These are phyloP conservation scores for Vireo altiloquus DNA, from an alignment of 2,113 vertebrate genomes.

Conservation along the genomic window DNA sequence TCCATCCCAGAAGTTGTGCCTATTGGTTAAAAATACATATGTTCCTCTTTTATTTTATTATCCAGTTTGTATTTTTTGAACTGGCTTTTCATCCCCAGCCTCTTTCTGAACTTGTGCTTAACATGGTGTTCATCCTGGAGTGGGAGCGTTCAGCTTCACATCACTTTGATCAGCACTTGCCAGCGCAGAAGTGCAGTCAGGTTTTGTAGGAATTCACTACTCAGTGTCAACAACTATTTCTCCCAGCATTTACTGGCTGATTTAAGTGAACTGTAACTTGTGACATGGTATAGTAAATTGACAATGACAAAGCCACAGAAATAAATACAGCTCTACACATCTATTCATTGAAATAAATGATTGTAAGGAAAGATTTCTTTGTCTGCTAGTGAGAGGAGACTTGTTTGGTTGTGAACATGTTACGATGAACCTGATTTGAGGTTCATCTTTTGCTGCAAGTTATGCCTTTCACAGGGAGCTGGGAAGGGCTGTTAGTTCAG, in stretches of 20 bases:
- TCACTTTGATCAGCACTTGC: slow-evolving; percentile 46
- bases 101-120: slow-evolving; percentile 47
- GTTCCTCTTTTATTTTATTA: slow-evolving; percentile 36
- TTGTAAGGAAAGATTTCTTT: not conserved
- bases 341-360: slow-evolving; percentile 40
- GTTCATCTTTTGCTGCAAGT: not conserved
- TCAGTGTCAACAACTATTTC: slow-evolving; percentile 27
- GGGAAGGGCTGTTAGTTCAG: not conserved
- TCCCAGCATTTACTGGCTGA: not conserved
- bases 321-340: not conserved
- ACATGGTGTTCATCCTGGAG: slow-evolving; percentile 14
- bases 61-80: slow-evolving; percentile 45
- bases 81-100: slow-evolving; percentile 32
- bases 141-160: slow-evolving; percentile 49
- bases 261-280: slow-evolving; percentile 44
- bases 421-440: not conserved
- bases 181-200: slow-evolving; percentile 24
- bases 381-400: not conserved
- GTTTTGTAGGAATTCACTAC: slow-evolving; percentile 35
- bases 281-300: slow-evolving; percentile 40
- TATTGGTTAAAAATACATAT: slow-evolving; percentile 28
- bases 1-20: not conserved
- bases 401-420: not conserved
- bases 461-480: not conserved
- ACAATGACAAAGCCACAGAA: not conserved